Percentiles rank a stretch among this genome's conserved stretches.
Conservation (phyloP, 2,888 invertebrate species). For the Eupithecia exiguata region DNA sequence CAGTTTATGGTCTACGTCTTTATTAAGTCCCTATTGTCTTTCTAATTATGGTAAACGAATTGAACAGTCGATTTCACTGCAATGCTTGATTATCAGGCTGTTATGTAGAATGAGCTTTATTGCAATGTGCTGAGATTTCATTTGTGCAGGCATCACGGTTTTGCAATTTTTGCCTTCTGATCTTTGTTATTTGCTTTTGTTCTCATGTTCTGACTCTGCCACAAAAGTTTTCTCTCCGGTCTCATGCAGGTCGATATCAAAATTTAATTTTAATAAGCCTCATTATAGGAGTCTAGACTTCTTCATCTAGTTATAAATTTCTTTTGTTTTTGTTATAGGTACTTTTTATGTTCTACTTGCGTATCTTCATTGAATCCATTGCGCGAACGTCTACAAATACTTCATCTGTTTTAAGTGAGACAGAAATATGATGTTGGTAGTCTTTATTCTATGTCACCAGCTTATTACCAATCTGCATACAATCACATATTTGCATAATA, state of each 20-base stretch:
- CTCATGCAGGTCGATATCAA: neutral
- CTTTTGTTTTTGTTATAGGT: neutral
- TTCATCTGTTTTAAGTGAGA: neutral
- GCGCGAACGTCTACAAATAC: neutral
- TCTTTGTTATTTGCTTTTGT: neutral
- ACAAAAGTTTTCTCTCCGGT: neutral
- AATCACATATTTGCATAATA: conserved; percentile 82
- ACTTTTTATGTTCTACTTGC: neutral
- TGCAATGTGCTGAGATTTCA: conserved; percentile 1
- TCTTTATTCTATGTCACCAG: conserved; percentile 25
- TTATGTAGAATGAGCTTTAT: conserved; percentile 14
- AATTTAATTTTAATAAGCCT: neutral
- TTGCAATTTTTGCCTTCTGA: neutral
- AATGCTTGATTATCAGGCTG: conserved; percentile 27
- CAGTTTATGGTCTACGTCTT: conserved; percentile 72
- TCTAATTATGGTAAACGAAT: conserved; percentile 79
- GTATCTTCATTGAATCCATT: neutral
- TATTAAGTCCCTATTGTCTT: conserved; percentile 79
- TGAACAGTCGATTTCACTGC: conserved; percentile 70
- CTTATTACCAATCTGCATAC: conserved; percentile 83
- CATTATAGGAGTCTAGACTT: neutral
- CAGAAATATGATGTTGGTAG: neutral
- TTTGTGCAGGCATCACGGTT: neutral
- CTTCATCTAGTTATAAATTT: neutral
- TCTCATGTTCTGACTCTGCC: neutral